Conservation (phyloP, 2,888 invertebrate species). For the Helleia helle region DNA sequence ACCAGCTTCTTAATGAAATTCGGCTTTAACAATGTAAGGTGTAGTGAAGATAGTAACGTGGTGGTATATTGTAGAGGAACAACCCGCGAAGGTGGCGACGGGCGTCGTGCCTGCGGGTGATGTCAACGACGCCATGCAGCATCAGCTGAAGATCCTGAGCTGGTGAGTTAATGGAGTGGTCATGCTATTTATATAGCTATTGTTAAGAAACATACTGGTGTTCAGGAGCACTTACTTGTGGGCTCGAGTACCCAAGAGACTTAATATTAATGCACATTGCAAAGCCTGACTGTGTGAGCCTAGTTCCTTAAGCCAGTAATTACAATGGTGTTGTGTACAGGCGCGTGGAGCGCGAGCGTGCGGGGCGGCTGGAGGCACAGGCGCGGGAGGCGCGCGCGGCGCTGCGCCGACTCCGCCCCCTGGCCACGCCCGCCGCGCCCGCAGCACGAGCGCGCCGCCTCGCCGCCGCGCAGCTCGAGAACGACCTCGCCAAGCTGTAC, state of each 20-base stretch:
- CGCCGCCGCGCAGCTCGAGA: conserved; percentile 41
- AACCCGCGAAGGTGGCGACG: conserved; percentile 71
- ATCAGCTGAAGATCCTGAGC: conserved; percentile 58
- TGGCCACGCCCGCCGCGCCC: conserved; percentile 41
- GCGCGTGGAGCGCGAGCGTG: conserved; percentile 55
- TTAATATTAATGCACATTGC: too few relatives aligned
- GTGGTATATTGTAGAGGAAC: conserved; percentile 35
- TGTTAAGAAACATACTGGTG: too few relatives aligned
- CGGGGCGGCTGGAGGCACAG: conserved; percentile 49
- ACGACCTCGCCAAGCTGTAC: conserved; percentile 37
- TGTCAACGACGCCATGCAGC: conserved; percentile 58
- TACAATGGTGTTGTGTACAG: too few relatives aligned
- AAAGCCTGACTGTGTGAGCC: too few relatives aligned
- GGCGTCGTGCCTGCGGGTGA: conserved; percentile 50
- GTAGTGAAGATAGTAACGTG: not conserved
- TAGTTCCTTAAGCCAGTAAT: too few relatives aligned
- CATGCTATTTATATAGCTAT: too few relatives aligned
- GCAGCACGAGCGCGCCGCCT: conserved; percentile 36
- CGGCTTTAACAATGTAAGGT: too few relatives aligned
- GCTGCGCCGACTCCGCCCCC: conserved; percentile 41
- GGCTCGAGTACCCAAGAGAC: too few relatives aligned
- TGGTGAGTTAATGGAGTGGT: conserved; percentile 62
- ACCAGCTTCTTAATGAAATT: too few relatives aligned
- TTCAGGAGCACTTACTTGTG: too few relatives aligned
- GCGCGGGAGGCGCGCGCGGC: conserved; percentile 40